These are phyloP conservation scores for Melanostigma gelatinosum DNA, from an alignment of 2,113 vertebrate genomes.

Conservation along the genomic window DNA sequence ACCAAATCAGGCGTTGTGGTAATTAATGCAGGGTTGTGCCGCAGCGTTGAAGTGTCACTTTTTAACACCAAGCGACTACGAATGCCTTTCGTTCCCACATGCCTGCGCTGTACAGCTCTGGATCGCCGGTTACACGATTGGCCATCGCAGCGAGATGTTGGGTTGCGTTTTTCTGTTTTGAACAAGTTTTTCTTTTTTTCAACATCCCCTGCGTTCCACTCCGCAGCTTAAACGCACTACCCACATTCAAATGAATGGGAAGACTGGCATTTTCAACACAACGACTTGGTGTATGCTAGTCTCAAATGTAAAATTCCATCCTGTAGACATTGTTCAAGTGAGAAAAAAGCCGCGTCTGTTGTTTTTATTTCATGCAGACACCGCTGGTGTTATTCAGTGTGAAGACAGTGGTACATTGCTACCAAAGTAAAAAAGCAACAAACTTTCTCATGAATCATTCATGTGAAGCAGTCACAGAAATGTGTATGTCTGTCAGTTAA, in stretches of 20 bases:
- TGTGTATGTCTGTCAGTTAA: constrained; percentile 8
- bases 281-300: background rate
- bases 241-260: background rate
- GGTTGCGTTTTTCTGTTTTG: background rate
- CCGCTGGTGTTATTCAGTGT: constrained; percentile 8
- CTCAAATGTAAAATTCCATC: background rate
- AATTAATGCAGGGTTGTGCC: background rate
- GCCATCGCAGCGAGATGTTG: background rate
- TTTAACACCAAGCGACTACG: background rate
- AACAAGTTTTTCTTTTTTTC: too few species aligned
- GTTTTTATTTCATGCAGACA: constrained; percentile 33
- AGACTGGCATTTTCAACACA: background rate
- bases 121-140: background rate
- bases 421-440: background rate
- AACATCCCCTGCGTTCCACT: background rate
- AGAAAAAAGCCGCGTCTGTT: background rate
- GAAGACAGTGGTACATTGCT: background rate
- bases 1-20: background rate
- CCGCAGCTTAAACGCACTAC: background rate
- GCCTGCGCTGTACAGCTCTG: background rate
- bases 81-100: background rate
- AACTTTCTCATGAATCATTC: background rate
- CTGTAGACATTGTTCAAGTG: background rate
- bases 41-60: background rate
- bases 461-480: background rate